Conservation (phyloP, 2,113 vertebrate species). For the Cinclus mexicanus region DNA sequence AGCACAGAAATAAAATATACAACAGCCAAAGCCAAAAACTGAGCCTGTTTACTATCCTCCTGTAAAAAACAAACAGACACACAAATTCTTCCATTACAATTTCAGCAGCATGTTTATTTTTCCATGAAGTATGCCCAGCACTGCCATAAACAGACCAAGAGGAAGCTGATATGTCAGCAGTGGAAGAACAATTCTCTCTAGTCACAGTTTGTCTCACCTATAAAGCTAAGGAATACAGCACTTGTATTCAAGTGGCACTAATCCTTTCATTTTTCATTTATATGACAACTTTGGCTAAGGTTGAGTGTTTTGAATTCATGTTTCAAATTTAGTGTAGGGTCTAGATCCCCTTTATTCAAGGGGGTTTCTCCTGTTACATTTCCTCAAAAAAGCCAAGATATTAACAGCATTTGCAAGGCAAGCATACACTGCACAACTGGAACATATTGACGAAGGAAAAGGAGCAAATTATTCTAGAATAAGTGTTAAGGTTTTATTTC, state of each 20-base stretch:
- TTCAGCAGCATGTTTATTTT: slow-evolving; percentile 6
- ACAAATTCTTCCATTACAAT: slow-evolving; percentile 30
- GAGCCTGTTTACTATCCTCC: slow-evolving; percentile 99
- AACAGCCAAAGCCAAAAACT: slow-evolving; percentile 95
- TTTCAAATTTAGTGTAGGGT: background rate
- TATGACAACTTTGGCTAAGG: background rate
- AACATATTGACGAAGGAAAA: background rate
- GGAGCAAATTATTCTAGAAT: background rate
- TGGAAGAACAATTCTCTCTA: slow-evolving; percentile 23
- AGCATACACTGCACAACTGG: background rate
- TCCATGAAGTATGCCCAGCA: background rate
- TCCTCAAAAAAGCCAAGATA: background rate
- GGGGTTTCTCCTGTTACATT: background rate
- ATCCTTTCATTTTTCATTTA: background rate
- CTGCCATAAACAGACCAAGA: slow-evolving; percentile 18
- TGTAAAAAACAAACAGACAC: slow-evolving; percentile 56
- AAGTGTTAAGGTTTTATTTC: background rate
- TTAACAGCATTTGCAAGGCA: background rate
- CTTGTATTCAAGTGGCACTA: background rate
- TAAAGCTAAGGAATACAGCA: background rate
- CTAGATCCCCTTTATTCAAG: background rate
- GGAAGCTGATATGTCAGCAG: background rate
- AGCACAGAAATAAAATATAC: slow-evolving; percentile 99
- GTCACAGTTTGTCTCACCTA: background rate
- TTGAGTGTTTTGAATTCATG: background rate